phyloP scores from a whole-genome alignment of 2,113 vertebrate species.

The Bettongia penicillata region DNA sequence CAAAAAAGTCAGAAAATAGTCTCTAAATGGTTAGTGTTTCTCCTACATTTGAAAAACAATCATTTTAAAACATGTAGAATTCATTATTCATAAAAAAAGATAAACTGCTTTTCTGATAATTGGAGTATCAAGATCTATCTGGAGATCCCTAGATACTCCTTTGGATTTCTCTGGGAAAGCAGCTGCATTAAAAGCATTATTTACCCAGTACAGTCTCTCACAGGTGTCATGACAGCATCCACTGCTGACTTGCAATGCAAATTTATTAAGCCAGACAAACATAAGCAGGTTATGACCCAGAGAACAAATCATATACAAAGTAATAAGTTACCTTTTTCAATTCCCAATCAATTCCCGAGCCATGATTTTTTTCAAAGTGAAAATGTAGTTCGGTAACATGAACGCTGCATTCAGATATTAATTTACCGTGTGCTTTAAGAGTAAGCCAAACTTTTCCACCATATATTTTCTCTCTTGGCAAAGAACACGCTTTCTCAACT shows the following conservation, averaged over 20 bases:
- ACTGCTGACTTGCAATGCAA: not conserved
- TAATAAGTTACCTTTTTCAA: slow-evolving; percentile 42
- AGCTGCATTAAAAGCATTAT: not conserved
- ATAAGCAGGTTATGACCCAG: not conserved
- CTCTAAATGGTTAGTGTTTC: slow-evolving; percentile 28
- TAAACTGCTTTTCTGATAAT: not conserved
- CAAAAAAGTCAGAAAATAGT: slow-evolving; percentile 42
- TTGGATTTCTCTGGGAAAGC: slow-evolving; percentile 5
- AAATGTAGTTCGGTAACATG: slow-evolving; percentile 21
- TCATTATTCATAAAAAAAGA: not conserved
- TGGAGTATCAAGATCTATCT: not conserved
- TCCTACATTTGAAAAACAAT: slow-evolving; percentile 13
- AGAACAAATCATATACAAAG: not conserved
- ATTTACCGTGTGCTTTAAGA: slow-evolving; percentile 47
- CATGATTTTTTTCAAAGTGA: not conserved
- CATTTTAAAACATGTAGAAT: not conserved
- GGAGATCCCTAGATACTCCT: slow-evolving; percentile 13
- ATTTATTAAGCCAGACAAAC: not conserved
- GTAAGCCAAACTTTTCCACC: slow-evolving; percentile 31
- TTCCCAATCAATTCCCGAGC: slow-evolving; percentile 33
- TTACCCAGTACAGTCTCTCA: not conserved
- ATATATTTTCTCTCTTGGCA: slow-evolving; percentile 55
- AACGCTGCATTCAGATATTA: slow-evolving; percentile 12
- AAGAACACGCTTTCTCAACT: slow-evolving; percentile 4
- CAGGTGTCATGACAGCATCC: not conserved